A percentile compares a stretch with the other conserved stretches of the same genome.
phyloP scores from a whole-genome alignment of 2,797 vertebrate genomes.

The Clarias fuscus region DNA sequence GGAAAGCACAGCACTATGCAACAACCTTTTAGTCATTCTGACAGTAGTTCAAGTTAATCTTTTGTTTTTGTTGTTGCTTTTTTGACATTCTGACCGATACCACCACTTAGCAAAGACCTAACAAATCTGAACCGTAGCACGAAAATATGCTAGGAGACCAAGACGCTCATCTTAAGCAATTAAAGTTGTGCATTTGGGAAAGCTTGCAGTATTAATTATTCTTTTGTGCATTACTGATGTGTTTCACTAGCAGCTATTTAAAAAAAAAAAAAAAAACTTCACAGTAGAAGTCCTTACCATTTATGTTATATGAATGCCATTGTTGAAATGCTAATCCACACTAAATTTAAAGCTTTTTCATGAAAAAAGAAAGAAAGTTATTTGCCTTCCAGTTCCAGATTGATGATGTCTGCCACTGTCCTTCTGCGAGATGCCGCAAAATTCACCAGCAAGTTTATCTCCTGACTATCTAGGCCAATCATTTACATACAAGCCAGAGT shows the following conservation, averaged over 20 bases:
- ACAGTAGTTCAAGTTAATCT: neutral
- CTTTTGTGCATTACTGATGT: neutral
- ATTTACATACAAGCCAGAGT: constrained; percentile 23
- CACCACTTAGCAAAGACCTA: neutral
- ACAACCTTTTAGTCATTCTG: neutral
- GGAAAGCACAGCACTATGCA: neutral
- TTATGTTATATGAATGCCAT: neutral
- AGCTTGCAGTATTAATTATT: neutral
- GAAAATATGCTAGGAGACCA: neutral
- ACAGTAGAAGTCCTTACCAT: neutral
- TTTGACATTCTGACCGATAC: neutral
- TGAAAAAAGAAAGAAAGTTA: neutral
- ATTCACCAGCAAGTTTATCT: constrained; percentile 14
- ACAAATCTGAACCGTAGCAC: neutral
- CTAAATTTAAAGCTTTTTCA: neutral
- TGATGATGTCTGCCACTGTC: neutral
- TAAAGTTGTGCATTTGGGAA: constrained; percentile 25
- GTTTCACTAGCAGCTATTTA: constrained; percentile 4
- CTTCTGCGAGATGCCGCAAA: neutral
- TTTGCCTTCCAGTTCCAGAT: neutral
- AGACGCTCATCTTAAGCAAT: constrained; percentile 11
- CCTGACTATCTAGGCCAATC: constrained; percentile 24
- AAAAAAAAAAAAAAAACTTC: neutral
- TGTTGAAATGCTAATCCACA: neutral
- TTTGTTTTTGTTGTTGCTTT: neutral